Percentiles rank a stretch among this genome's conserved stretches.
These are phyloP conservation scores for Rhinoraja longicauda DNA, from an alignment of 2,797 vertebrate genomes.

Conservation along the genomic window DNA sequence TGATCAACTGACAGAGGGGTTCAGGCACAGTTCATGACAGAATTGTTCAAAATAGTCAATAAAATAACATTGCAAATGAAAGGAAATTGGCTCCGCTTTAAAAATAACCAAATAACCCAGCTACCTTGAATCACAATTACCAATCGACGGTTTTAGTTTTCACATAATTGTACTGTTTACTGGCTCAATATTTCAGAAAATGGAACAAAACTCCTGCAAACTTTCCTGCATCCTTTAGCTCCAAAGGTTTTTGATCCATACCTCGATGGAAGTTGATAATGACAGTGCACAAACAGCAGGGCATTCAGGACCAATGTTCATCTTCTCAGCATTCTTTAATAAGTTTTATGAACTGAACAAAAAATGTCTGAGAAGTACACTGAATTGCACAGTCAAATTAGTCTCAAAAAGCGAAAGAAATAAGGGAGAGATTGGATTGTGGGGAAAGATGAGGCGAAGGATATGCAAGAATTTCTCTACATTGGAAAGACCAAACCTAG, in stretches of 20 bases:
- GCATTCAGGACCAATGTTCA: not conserved
- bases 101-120: too few relatives aligned
- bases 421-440: not conserved
- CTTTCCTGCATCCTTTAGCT: not conserved
- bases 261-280: not conserved
- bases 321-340: too few relatives aligned
- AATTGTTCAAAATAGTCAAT: not conserved
- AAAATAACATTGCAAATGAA: not conserved
- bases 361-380: not conserved
- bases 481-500: too few relatives aligned
- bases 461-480: not conserved
- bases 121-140: too few relatives aligned
- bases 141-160: too few relatives aligned
- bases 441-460: not conserved
- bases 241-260: not conserved
- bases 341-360: too few relatives aligned
- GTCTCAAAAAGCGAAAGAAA: not conserved
- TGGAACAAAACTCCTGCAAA: not conserved
- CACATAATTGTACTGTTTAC: too few relatives aligned
- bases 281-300: not conserved
- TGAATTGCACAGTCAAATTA: not conserved
- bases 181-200: too few relatives aligned
- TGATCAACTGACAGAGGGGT: too few relatives aligned
- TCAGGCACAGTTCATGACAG: not conserved
- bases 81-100: not conserved